A percentile compares a stretch with the other conserved stretches of the same genome.
Conservation (phyloP, 37 sponge, comb jelly and placozoan species). For the Spongilla lacustris region DNA sequence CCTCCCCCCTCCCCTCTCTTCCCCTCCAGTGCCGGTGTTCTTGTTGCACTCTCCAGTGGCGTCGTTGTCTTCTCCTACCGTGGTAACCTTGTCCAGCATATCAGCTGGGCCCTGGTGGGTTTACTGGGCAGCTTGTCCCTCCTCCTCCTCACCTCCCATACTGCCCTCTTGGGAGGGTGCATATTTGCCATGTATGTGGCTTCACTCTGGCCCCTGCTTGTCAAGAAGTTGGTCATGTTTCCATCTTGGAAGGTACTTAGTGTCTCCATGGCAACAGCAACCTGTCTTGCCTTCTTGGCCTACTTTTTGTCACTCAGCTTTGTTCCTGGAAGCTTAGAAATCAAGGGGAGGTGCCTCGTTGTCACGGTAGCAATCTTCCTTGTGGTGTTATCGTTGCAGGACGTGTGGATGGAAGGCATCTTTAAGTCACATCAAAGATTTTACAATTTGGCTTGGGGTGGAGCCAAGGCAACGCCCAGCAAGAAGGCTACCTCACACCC, state of each 20-base stretch:
- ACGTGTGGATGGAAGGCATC: background rate
- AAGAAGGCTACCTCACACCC: background rate
- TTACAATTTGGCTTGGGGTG: background rate
- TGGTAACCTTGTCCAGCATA: conserved; percentile 19
- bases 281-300: conserved; percentile 3
- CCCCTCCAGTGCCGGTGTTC: background rate
- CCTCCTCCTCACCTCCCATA: conserved; percentile 31
- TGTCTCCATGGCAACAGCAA: conserved; percentile 17
- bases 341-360: conserved; percentile 43
- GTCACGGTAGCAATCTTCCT: conserved; percentile 16
- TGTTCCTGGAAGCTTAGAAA: conserved; percentile 62
- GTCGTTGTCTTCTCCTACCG: conserved; percentile 29
- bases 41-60: conserved; percentile 10
- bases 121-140: conserved; percentile 22
- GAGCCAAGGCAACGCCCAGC: background rate
- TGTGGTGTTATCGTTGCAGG: conserved; percentile 18
- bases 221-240: conserved; percentile 12
- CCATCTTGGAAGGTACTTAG: conserved; percentile 35
- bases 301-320: conserved; percentile 70
- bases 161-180: conserved; percentile 47
- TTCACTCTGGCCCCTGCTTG: conserved; percentile 61
- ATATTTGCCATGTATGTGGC: conserved; percentile 50
- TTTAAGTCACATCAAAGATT: background rate
- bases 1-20: background rate
- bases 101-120: conserved; percentile 43